Conservation (phyloP, 2,888 invertebrate genomes). For the Xiphydria camelus region DNA sequence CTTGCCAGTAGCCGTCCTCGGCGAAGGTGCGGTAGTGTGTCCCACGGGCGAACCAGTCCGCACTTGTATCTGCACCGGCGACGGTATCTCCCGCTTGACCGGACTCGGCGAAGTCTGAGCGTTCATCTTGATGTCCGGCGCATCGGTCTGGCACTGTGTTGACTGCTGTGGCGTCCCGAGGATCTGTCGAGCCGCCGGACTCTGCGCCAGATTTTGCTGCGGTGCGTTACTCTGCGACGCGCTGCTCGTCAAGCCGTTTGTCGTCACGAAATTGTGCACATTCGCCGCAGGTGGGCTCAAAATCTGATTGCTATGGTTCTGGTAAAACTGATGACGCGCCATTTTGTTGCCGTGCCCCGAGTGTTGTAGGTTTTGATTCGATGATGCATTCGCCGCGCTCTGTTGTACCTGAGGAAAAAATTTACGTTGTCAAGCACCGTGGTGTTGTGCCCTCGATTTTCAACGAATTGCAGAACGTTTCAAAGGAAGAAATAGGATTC, state of each 20-base stretch:
- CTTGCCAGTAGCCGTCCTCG: conserved; percentile 34
- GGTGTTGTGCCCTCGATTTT: no score
- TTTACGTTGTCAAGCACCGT: no score
- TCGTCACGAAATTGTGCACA: conserved; percentile 40
- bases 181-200: conserved; percentile 13
- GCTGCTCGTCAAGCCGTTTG: conserved; percentile 21
- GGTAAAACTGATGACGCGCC: conserved; percentile 30
- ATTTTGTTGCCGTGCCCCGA: neutral
- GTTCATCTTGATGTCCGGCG: conserved; percentile 46
- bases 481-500: no score
- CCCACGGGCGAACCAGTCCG: conserved; percentile 43
- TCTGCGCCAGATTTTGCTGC: conserved; percentile 4
- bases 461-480: no score
- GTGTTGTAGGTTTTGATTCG: conserved; percentile 20
- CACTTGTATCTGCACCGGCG: conserved; percentile 45
- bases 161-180: conserved; percentile 43
- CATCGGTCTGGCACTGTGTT: conserved; percentile 52
- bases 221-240: conserved; percentile 13
- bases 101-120: conserved; percentile 43
- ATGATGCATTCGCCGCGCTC: conserved; percentile 49
- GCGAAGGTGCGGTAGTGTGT: conserved; percentile 39
- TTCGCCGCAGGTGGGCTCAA: conserved; percentile 50
- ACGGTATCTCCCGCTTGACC: conserved; percentile 46
- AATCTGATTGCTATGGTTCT: conserved; percentile 43
- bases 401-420: conserved; percentile 26